Evolutionary conservation across 2,888 invertebrate species (phyloP).

Genomic region (Litoditis marina): DNA sequence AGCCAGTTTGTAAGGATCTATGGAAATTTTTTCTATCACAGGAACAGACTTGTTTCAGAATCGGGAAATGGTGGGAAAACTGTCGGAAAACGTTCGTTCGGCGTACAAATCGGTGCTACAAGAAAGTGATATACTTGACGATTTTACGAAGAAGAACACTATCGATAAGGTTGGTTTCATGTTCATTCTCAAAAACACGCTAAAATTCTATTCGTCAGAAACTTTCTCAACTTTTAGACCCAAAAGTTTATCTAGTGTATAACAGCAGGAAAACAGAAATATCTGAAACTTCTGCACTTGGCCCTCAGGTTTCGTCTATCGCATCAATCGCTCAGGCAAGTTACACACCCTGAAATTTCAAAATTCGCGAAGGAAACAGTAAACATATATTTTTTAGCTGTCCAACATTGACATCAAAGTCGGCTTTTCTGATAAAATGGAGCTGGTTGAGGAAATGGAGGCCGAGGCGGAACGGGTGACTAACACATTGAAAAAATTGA

Average conservation of each 20-base stretch:
- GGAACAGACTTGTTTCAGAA: slow-evolving; percentile 19
- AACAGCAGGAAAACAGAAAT: too few relatives aligned
- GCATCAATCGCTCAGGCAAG: too few relatives aligned
- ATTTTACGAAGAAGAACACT: slow-evolving; percentile 22
- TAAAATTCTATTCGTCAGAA: neutral
- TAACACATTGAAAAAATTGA: neutral
- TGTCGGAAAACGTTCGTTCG: slow-evolving; percentile 24
- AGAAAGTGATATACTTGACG: slow-evolving; percentile 17
- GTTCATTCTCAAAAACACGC: neutral
- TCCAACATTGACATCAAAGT: slow-evolving; percentile 23
- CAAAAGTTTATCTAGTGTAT: too few relatives aligned
- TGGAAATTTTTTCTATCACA: neutral
- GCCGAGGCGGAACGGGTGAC: slow-evolving; percentile 25
- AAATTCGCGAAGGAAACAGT: too few relatives aligned
- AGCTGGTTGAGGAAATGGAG: slow-evolving; percentile 26
- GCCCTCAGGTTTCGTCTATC: too few relatives aligned
- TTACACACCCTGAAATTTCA: neutral
- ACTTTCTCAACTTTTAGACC: too few relatives aligned
- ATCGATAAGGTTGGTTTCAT: slow-evolving; percentile 22
- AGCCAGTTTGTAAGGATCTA: neutral
- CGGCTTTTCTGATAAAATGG: slow-evolving; percentile 31
- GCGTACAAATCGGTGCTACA: slow-evolving; percentile 19
- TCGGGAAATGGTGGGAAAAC: slow-evolving; percentile 21
- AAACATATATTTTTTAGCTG: slow-evolving; percentile 7
- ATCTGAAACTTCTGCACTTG: too few relatives aligned